phyloP scores from a whole-genome alignment of 2,888 invertebrate species.

The Zaprionus bogoriensis region DNA sequence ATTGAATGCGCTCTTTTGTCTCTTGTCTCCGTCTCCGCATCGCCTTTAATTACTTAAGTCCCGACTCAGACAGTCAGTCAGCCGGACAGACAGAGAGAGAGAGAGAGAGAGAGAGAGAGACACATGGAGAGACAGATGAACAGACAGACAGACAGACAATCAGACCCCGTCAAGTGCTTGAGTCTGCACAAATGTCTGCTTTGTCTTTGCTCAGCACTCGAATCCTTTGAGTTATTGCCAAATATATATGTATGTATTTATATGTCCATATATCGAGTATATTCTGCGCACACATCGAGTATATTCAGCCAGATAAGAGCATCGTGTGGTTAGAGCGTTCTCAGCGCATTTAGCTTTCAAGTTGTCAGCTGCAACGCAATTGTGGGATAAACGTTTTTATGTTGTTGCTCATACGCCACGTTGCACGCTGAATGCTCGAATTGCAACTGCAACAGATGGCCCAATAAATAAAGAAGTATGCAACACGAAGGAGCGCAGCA shows the following conservation, averaged over 20 bases:
- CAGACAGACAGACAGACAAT: neutral
- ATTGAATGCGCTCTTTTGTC: slow-evolving; percentile 21
- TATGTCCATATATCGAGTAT: neutral
- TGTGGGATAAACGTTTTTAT: slow-evolving; percentile 19
- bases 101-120: too few species aligned
- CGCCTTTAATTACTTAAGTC: slow-evolving; percentile 47
- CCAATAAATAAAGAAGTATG: slow-evolving; percentile 6
- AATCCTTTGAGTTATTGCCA: slow-evolving; percentile 33
- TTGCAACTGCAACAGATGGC: slow-evolving; percentile 16
- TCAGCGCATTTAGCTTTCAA: slow-evolving; percentile 8
- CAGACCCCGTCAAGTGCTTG: slow-evolving; percentile 46
- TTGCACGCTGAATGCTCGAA: slow-evolving; percentile 16
- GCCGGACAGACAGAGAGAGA: neutral
- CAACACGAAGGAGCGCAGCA: neutral
- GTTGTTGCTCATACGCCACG: slow-evolving; percentile 55
- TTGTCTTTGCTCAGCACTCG: slow-evolving; percentile 39
- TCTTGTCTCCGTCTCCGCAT: neutral
- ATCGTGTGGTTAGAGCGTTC: neutral
- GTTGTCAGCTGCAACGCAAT: slow-evolving; percentile 36
- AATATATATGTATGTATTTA: slow-evolving; percentile 34
- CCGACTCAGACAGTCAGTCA: slow-evolving; percentile 8
- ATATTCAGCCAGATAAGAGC: neutral
- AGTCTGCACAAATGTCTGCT: slow-evolving; percentile 26
- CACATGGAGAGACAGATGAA: neutral
- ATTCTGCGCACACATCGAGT: slow-evolving; percentile 1